Conservation (phyloP, 2,888 invertebrate genomes). For the Fissipunctia ypsillon region DNA sequence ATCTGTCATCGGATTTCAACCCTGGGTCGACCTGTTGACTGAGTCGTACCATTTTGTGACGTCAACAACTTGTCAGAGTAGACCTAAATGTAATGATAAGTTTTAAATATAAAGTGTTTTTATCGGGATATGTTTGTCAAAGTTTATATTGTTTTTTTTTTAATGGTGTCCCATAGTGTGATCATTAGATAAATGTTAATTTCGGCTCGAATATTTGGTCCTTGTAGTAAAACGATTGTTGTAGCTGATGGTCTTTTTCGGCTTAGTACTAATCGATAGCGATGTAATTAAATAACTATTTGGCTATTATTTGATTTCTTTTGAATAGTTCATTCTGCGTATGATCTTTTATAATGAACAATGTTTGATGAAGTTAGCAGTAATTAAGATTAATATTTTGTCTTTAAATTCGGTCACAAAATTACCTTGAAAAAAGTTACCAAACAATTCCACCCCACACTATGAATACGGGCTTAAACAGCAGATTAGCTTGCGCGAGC, state of each 20-base stretch:
- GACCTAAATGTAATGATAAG: conserved; percentile 4
- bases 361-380: too few species aligned
- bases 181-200: too few species aligned
- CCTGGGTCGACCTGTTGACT: conserved; percentile 53
- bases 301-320: too few species aligned
- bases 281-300: too few species aligned
- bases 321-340: too few species aligned
- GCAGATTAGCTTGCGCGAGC: conserved; percentile 84
- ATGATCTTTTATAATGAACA: too few species aligned
- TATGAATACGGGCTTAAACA: conserved; percentile 80
- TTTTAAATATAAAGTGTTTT: conserved; percentile 20
- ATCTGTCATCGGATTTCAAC: conserved; percentile 57
- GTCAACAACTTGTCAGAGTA: conserved; percentile 36
- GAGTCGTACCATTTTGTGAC: conserved; percentile 41
- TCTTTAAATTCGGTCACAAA: conserved; percentile 1
- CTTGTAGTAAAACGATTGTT: too few species aligned
- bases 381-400: too few species aligned
- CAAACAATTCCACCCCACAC: conserved; percentile 37
- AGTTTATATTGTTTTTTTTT: neutral
- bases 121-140: neutral
- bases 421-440: neutral
- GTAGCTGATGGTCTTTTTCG: too few species aligned
- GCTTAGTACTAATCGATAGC: too few species aligned
- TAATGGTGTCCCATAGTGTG: too few species aligned
- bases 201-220: too few species aligned